A percentile compares a stretch with the other conserved stretches of the same genome.
phyloP scores from a whole-genome alignment of 2,888 invertebrate genomes.

The Venusia cambrica region DNA sequence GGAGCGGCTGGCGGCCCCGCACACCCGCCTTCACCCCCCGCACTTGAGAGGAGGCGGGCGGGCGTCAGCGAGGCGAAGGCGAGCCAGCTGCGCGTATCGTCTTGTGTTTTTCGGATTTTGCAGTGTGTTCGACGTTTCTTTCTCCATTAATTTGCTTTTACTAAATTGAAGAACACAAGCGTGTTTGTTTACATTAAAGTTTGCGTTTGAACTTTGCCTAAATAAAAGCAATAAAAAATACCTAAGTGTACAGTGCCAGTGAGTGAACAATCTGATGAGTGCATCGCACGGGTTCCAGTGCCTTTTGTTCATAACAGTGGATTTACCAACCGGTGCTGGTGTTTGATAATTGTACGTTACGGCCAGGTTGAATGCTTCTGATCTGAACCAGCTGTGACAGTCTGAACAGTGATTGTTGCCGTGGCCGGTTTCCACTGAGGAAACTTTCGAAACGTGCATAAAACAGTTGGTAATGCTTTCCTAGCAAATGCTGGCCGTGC shows the following conservation, averaged over 20 bases:
- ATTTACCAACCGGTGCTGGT: constrained; percentile 65
- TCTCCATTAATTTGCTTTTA: constrained; percentile 54
- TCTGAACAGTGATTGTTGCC: constrained; percentile 77
- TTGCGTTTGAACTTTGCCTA: constrained; percentile 52
- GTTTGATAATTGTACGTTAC: constrained; percentile 62
- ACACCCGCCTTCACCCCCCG: constrained; percentile 56
- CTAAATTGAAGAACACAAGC: constrained; percentile 53
- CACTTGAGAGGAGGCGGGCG: constrained; percentile 68
- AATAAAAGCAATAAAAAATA: constrained; percentile 12
- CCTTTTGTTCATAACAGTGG: constrained; percentile 74
- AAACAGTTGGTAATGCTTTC: constrained; percentile 77
- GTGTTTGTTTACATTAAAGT: constrained; percentile 47
- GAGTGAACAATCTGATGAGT: constrained; percentile 49
- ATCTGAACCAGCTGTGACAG: constrained; percentile 57
- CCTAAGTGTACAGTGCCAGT: constrained; percentile 33
- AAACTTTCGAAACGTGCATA: constrained; percentile 79
- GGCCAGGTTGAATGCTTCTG: constrained; percentile 57
- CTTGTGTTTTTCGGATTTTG: constrained; percentile 77
- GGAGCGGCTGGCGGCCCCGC: constrained; percentile 51
- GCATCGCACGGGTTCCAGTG: constrained; percentile 69
- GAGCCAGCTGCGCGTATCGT: constrained; percentile 74
- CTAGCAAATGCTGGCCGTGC: constrained; percentile 75
- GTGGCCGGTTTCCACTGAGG: constrained; percentile 76
- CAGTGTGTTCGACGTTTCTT: constrained; percentile 71
- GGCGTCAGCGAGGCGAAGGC: constrained; percentile 69